A percentile compares a stretch with the other conserved stretches of the same genome.
Evolutionary conservation across 2,888 invertebrate genomes (phyloP).

Genomic region (Ramazzottius varieornatus): DNA sequence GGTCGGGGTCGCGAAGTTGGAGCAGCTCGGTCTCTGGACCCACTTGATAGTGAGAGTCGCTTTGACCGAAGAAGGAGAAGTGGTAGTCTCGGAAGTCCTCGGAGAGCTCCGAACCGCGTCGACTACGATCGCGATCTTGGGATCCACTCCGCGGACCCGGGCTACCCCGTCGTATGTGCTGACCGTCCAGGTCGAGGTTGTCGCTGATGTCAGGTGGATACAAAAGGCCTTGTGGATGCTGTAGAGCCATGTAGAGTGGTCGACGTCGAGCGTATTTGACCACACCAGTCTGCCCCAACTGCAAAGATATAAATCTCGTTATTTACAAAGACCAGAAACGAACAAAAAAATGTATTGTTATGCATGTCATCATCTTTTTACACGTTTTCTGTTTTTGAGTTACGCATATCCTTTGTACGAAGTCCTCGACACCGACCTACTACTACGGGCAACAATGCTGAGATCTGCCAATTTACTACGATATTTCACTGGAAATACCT

Average conservation of each 20-base stretch:
- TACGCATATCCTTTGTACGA: too few relatives aligned
- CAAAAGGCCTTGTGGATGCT: background rate
- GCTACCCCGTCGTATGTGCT: background rate
- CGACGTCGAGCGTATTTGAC: slow-evolving; percentile 1
- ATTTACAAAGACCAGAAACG: background rate
- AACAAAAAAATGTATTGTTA: too few relatives aligned
- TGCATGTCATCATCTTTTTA: too few relatives aligned
- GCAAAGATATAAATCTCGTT: too few relatives aligned
- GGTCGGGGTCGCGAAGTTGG: slow-evolving; percentile 68
- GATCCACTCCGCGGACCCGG: background rate
- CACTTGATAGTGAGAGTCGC: slow-evolving; percentile 49
- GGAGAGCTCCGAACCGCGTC: background rate
- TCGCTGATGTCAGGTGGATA: background rate
- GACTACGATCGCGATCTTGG: background rate
- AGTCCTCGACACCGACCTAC: too few relatives aligned
- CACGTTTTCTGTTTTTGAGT: too few relatives aligned
- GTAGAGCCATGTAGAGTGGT: background rate
- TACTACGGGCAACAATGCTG: too few relatives aligned
- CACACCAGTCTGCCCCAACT: background rate
- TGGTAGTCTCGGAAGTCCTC: slow-evolving; percentile 2
- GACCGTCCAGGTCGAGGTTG: background rate
- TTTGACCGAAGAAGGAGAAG: background rate
- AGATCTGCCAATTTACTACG: too few relatives aligned
- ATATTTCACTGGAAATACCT: background rate
- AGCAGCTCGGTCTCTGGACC: slow-evolving; percentile 86